Conservation (phyloP, 2,888 invertebrate species). For the Torymus auratus region DNA sequence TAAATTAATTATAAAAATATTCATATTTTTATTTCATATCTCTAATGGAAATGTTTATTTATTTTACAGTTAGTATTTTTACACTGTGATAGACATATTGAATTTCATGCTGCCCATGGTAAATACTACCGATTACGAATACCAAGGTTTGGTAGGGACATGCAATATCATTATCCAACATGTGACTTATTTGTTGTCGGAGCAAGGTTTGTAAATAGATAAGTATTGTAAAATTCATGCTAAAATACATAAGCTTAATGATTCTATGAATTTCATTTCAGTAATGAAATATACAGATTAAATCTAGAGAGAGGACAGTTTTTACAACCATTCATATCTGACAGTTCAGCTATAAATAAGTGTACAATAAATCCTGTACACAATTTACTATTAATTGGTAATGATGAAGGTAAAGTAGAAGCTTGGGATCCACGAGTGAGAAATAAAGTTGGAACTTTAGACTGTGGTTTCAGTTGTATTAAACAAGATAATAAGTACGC, state of each 20-base stretch:
- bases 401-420: constrained; percentile 94
- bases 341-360: constrained; percentile 87
- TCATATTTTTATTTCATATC: constrained; percentile 35
- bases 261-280: constrained; percentile 71
- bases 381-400: constrained; percentile 91
- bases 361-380: constrained; percentile 92
- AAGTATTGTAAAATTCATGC: neutral
- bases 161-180: constrained; percentile 91
- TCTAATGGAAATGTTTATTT: constrained; percentile 30
- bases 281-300: constrained; percentile 92
- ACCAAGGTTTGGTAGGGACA: constrained; percentile 96
- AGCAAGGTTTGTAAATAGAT: constrained; percentile 80
- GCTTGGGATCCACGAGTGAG: constrained; percentile 96
- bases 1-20: constrained; percentile 2
- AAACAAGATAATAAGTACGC: constrained; percentile 80
- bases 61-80: constrained; percentile 87
- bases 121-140: constrained; percentile 93
- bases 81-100: constrained; percentile 93
- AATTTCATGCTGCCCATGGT: constrained; percentile 97
- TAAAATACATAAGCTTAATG: too few relatives aligned
- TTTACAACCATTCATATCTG: constrained; percentile 88
- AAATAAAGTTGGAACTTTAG: constrained; percentile 87
- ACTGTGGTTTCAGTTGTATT: constrained; percentile 86
- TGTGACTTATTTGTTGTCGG: constrained; percentile 97
- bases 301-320: constrained; percentile 98